These are phyloP conservation scores for Forbesichthys agassizii DNA, from an alignment of 2,113 vertebrate species.

Conservation along the genomic window DNA sequence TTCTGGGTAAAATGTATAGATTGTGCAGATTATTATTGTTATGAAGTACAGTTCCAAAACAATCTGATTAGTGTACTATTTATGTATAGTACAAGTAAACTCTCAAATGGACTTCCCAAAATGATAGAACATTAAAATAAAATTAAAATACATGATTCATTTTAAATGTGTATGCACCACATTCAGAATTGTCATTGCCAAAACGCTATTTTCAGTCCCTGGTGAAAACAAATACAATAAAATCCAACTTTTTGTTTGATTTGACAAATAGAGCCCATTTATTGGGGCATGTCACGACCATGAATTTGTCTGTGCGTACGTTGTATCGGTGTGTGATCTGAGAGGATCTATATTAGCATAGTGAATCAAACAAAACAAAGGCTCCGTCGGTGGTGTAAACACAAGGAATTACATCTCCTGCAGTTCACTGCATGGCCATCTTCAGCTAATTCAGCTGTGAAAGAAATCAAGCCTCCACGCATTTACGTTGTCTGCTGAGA, in stretches of 20 bases:
- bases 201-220: neutral
- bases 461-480: conserved; percentile 60
- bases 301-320: conserved; percentile 26
- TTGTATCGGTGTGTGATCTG: conserved; percentile 56
- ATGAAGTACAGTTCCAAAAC: no score
- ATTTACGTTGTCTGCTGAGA: conserved; percentile 63
- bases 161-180: conserved; percentile 11
- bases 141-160: neutral
- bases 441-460: conserved; percentile 59
- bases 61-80: no score
- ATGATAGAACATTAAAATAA: neutral
- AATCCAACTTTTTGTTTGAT: conserved; percentile 32
- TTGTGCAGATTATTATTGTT: no score
- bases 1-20: neutral
- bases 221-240: conserved; percentile 14
- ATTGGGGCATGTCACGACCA: conserved; percentile 24
- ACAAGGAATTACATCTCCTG: conserved; percentile 65
- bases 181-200: conserved; percentile 18
- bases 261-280: conserved; percentile 49
- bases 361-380: conserved; percentile 72
- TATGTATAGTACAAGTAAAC: no score
- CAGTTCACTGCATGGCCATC: conserved; percentile 73
- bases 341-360: conserved; percentile 68
- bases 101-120: neutral
- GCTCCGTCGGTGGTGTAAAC: conserved; percentile 66